Percentiles rank a stretch among this genome's conserved stretches.
phyloP scores from a whole-genome alignment of 2,888 invertebrate genomes.

The Polymixis lichenea region DNA sequence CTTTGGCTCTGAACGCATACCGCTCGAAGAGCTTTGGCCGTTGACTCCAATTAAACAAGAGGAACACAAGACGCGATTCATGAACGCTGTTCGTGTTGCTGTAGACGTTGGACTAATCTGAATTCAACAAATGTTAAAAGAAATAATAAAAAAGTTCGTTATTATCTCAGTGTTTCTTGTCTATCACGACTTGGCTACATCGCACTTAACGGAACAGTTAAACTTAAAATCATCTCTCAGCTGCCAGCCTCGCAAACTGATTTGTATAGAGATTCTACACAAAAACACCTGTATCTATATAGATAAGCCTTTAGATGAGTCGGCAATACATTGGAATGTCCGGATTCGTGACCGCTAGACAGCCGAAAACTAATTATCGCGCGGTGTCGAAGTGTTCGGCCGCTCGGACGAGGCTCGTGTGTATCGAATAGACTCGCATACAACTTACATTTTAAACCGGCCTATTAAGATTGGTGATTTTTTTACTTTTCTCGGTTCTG shows the following conservation, averaged over 20 bases:
- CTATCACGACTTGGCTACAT: constrained; percentile 57
- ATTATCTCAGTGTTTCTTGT: constrained; percentile 44
- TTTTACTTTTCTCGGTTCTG: constrained; percentile 29
- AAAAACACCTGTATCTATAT: constrained; percentile 82
- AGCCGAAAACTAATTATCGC: constrained; percentile 85
- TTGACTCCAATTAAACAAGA: constrained; percentile 70
- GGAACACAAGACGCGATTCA: constrained; percentile 71
- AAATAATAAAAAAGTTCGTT: constrained; percentile 49
- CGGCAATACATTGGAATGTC: constrained; percentile 82
- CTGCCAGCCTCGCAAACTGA: constrained; percentile 71
- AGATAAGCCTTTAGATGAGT: constrained; percentile 81
- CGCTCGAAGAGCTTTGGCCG: constrained; percentile 75
- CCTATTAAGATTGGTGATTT: constrained; percentile 43
- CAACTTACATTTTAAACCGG: constrained; percentile 55
- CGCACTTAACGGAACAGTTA: constrained; percentile 67
- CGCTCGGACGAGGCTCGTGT: constrained; percentile 61
- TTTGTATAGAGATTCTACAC: constrained; percentile 77
- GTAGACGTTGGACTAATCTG: constrained; percentile 76
- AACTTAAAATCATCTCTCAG: constrained; percentile 69
- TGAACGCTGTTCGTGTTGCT: constrained; percentile 74
- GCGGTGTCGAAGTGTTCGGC: constrained; percentile 72
- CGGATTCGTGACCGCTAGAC: constrained; percentile 81
- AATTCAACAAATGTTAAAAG: constrained; percentile 37
- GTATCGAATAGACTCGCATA: constrained; percentile 57
- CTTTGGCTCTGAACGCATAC: constrained; percentile 70